phyloP scores from a whole-genome alignment of 2,888 invertebrate species.

The Drosophila putrida region DNA sequence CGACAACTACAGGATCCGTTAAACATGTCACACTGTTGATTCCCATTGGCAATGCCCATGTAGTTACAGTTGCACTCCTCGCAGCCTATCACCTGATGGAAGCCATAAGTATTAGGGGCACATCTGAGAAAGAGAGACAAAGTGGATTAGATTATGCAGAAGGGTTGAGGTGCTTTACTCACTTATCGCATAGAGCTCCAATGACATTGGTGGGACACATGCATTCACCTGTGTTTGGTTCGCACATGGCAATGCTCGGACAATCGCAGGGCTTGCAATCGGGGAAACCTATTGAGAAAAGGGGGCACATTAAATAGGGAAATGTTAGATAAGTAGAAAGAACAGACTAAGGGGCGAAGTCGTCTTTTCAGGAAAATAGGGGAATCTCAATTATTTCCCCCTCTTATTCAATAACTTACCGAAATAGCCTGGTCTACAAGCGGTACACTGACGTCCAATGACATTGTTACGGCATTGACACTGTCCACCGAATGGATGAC shows the following conservation, averaged over 20 bases:
- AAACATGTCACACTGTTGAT: conserved; percentile 94
- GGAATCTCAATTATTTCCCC: background rate
- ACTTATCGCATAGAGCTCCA: conserved; percentile 94
- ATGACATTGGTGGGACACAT: conserved; percentile 96
- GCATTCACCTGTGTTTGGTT: conserved; percentile 92
- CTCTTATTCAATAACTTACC: conserved; percentile 80
- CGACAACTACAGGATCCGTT: conserved; percentile 95
- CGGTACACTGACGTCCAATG: conserved; percentile 93
- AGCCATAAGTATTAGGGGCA: conserved; percentile 94
- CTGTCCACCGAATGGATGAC: conserved; percentile 97
- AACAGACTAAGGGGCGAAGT: no score
- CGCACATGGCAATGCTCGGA: conserved; percentile 93
- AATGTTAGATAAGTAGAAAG: background rate
- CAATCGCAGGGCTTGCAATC: conserved; percentile 96
- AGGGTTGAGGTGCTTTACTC: background rate
- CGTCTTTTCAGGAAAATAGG: no score
- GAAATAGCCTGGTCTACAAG: conserved; percentile 94
- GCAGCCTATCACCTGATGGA: conserved; percentile 97
- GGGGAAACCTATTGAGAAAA: conserved; percentile 89
- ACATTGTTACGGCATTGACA: conserved; percentile 97
- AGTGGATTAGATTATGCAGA: background rate
- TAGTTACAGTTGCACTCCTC: conserved; percentile 96
- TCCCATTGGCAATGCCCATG: conserved; percentile 91
- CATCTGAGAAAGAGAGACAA: conserved; percentile 86
- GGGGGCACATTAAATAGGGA: no score